phyloP scores from a whole-genome alignment of 2,797 vertebrate species.

The Synanceia verrucosa region DNA sequence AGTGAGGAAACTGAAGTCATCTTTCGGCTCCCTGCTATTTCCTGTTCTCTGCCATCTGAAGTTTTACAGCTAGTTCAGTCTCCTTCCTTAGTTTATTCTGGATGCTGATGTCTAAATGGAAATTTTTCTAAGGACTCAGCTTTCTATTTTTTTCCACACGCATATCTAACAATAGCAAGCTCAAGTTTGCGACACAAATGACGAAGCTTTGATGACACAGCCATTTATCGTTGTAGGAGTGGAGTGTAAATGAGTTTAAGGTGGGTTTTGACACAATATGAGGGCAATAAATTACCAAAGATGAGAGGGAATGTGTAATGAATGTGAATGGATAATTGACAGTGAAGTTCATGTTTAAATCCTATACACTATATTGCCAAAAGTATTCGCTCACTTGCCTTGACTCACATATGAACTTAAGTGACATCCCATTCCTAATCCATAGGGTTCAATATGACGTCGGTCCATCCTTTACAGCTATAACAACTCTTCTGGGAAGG shows the following conservation, averaged over 20 bases:
- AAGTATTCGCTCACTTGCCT: too few relatives aligned
- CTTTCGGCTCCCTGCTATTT: constrained; percentile 40
- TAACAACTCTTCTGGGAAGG: too few relatives aligned
- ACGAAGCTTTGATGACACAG: constrained; percentile 18
- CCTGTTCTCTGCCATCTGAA: constrained; percentile 43
- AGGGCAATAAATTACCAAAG: background rate
- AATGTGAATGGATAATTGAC: background rate
- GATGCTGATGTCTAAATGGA: constrained; percentile 34
- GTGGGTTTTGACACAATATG: constrained; percentile 1
- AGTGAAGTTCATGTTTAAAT: background rate
- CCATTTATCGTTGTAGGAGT: constrained; percentile 14
- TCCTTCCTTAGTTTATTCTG: constrained; percentile 62
- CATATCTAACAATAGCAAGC: constrained; percentile 45
- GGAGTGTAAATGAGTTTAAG: background rate
- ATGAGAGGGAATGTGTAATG: background rate
- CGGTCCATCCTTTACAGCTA: too few relatives aligned
- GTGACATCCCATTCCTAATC: too few relatives aligned
- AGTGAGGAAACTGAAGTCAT: constrained; percentile 35
- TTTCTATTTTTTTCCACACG: constrained; percentile 29
- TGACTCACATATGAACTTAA: too few relatives aligned
- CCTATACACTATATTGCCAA: too few relatives aligned
- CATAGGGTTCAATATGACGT: too few relatives aligned
- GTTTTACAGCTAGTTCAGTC: constrained; percentile 21
- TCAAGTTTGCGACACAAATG: constrained; percentile 5
- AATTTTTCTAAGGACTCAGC: constrained; percentile 18